Percentiles rank a stretch among this genome's conserved stretches.
Evolutionary conservation across 1,140 invertebrate species (phyloP).

Genomic region (Sinonovacula constricta): DNA sequence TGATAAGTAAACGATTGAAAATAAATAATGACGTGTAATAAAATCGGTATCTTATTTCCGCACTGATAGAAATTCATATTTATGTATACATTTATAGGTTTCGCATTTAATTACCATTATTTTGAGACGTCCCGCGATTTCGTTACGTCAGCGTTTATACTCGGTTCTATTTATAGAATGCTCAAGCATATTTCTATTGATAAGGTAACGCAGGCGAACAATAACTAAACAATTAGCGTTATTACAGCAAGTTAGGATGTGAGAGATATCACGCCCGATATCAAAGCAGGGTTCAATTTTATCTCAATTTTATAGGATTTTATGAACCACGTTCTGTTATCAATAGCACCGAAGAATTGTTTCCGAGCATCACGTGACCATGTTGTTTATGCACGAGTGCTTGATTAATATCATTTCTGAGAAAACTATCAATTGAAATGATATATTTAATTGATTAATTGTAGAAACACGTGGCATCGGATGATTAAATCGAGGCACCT

Average conservation of each 20-base stretch:
- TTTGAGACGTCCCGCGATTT: conserved; percentile 35
- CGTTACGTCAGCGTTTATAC: conserved; percentile 39
- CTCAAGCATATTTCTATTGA: conserved; percentile 40
- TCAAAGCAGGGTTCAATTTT: conserved; percentile 49
- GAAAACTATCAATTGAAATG: conserved; percentile 27
- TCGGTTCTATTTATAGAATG: conserved; percentile 47
- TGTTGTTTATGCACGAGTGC: conserved; percentile 14
- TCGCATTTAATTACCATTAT: conserved; percentile 49
- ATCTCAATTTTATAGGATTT: conserved; percentile 41
- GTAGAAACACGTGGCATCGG: conserved; percentile 16
- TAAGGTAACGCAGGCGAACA: conserved; percentile 28
- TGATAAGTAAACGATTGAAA: not conserved
- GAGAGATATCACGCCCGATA: conserved; percentile 18
- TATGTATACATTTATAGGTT: conserved; percentile 21
- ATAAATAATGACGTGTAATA: not conserved
- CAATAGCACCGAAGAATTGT: conserved; percentile 13
- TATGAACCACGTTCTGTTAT: conserved; percentile 22
- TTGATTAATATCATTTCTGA: conserved; percentile 39
- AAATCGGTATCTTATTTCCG: not conserved
- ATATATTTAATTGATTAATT: conserved; percentile 51
- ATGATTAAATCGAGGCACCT: conserved; percentile 15
- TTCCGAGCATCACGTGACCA: not conserved
- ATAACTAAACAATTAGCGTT: conserved; percentile 52
- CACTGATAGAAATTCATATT: not conserved
- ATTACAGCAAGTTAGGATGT: conserved; percentile 25